Evolutionary conservation across 2,113 vertebrate genomes (phyloP), one percentile per base, ranked within the genome.

Genomic region (Onychostruthus taczanowskii): DNA sequence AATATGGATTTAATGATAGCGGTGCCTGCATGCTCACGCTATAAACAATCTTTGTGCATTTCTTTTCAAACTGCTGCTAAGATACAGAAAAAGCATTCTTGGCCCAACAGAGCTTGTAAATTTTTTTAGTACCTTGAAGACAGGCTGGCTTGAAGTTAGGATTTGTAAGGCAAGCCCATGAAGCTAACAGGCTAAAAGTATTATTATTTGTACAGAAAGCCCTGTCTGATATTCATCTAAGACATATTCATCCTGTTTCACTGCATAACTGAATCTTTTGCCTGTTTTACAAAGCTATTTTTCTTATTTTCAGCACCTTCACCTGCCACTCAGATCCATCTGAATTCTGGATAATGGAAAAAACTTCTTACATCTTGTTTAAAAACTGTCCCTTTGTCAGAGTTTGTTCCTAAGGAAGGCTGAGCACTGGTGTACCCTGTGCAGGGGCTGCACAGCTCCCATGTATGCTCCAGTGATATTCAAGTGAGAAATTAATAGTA

Each of bases 401-500:
- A 52, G 67, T 43, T 81, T 2, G 2, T n/a, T 74, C 50, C 75
- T 53, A 12, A 55, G 22, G 41, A 66, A 81, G 15, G 18, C 28
- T 62, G 77, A 52, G 12, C 8, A 7, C 58, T 56, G 27, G 16
- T 10, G 7, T 27, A 37, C n/a, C 44, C 69, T 24, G 28, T 55
- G 10, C 46, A 44, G 49, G 44, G 24, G 10, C 50, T 53, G 43
- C 37, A 58, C 72, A 89, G 50, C 62, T 52, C 43, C 27, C 16
- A 35, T 3, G 2, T 0, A 0, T 39, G 72, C 11, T 79, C n/a
- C 47, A 59, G 16, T 0, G 5, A 52, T 35, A 74, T 37, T 39
- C 13, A 46, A 55, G 39, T 37, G 31, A 53, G 76, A 46, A 74
- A 72, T 64, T 28, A 53, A 49, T 13, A 41, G 39, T 37, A 79